A percentile compares a stretch with the other conserved stretches of the same genome.
phyloP scores from a whole-genome alignment of 35 echinoderm and acorn worm genomes.

The Anneissia japonica region DNA sequence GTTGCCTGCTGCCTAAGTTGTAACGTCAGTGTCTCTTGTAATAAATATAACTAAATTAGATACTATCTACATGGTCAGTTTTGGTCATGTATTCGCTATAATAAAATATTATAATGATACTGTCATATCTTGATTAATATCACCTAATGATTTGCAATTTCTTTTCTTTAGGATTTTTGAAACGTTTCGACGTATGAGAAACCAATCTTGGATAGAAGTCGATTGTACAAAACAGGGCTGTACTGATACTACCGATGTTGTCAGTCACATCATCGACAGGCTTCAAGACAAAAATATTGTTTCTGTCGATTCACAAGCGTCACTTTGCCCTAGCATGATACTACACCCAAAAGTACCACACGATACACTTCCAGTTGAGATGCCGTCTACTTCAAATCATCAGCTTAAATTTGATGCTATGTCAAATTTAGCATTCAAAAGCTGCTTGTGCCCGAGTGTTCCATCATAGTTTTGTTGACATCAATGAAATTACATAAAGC shows the following conservation, averaged over 20 bases:
- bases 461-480: too few relatives aligned
- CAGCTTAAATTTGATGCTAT: neutral
- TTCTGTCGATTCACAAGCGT: neutral
- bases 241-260: constrained; percentile 20
- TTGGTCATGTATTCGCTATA: too few relatives aligned
- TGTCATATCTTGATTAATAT: too few relatives aligned
- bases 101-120: too few relatives aligned
- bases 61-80: too few relatives aligned
- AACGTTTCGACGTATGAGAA: constrained; percentile 36
- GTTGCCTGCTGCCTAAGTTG: too few relatives aligned
- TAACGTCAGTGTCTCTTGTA: too few relatives aligned
- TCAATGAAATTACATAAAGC: too few relatives aligned
- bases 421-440: neutral
- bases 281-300: constrained; percentile 19
- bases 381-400: neutral
- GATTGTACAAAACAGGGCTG: constrained; percentile 19
- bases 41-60: too few relatives aligned
- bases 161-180: constrained; percentile 37
- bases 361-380: neutral
- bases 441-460: neutral
- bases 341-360: constrained; percentile 3
- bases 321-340: constrained; percentile 31
- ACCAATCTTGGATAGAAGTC: constrained; percentile 39
- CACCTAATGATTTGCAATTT: too few relatives aligned
- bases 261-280: constrained; percentile 27